A percentile compares a stretch with the other conserved stretches of the same genome.
These are phyloP conservation scores for Nudaria mundana DNA, from an alignment of 2,888 invertebrate genomes.

Conservation along the genomic window DNA sequence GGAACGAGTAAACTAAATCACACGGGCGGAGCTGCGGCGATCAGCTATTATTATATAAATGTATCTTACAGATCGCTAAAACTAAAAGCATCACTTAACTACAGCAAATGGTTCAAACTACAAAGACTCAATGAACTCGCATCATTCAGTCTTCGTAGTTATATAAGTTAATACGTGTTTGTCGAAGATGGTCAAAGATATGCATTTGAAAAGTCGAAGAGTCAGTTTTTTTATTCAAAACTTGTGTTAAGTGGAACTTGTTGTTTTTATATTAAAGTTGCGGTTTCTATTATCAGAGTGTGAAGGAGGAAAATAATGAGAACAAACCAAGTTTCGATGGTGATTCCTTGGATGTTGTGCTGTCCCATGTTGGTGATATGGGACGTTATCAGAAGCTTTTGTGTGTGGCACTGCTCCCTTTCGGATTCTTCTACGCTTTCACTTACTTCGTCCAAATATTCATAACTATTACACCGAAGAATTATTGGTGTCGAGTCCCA, in stretches of 20 bases:
- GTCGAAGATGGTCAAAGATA: background rate
- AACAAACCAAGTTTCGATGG: background rate
- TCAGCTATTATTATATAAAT: too few species aligned
- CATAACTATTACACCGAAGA: constrained; percentile 56
- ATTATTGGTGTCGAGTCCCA: constrained; percentile 60
- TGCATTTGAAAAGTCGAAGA: background rate
- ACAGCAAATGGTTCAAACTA: too few species aligned
- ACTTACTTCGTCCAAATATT: constrained; percentile 67
- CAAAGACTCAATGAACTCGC: too few species aligned
- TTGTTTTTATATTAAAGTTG: background rate
- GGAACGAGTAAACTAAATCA: too few species aligned
- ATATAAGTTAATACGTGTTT: background rate
- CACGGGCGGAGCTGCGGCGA: too few species aligned
- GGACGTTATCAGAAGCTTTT: constrained; percentile 60
- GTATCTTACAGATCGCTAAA: too few species aligned
- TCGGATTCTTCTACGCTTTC: constrained; percentile 60
- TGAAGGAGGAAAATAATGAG: background rate
- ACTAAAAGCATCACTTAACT: too few species aligned
- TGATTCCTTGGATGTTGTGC: constrained; percentile 49
- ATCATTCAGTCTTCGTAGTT: background rate
- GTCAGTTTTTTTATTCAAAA: too few species aligned
- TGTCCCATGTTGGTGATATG: constrained; percentile 55
- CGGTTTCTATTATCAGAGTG: constrained; percentile 1
- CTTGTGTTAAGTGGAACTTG: too few species aligned
- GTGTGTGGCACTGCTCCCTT: constrained; percentile 55